Evolutionary conservation across 1,140 invertebrate genomes (phyloP).

Genomic region (Thaumatotibia leucotreta): DNA sequence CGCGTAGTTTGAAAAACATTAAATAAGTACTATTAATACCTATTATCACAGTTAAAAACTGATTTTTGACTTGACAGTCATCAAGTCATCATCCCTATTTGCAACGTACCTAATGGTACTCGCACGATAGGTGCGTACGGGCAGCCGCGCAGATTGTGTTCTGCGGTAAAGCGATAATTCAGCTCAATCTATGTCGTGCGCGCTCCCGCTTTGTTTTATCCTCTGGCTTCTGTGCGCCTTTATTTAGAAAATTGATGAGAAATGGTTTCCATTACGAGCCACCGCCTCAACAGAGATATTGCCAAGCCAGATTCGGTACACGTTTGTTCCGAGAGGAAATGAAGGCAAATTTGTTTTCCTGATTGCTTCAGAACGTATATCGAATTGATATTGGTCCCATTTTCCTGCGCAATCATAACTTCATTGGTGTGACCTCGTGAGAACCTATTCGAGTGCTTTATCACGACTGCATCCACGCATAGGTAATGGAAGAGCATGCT

Average conservation of each 20-base stretch:
- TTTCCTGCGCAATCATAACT: constrained; percentile 55
- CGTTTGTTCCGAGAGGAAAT: constrained; percentile 68
- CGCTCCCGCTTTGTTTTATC: constrained; percentile 72
- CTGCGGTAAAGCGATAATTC: constrained; percentile 76
- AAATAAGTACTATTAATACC: no score
- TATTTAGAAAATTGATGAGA: constrained; percentile 77
- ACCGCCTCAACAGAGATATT: constrained; percentile 70
- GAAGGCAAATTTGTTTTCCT: constrained; percentile 74
- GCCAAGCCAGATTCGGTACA: constrained; percentile 42
- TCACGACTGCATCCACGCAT: constrained; percentile 26
- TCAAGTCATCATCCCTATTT: no score
- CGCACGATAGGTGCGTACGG: background rate
- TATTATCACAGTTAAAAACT: no score
- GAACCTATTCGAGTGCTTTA: constrained; percentile 32
- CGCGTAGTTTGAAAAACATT: no score
- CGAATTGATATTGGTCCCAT: constrained; percentile 66
- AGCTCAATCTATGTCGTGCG: constrained; percentile 76
- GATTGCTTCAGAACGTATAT: constrained; percentile 68
- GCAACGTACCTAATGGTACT: no score
- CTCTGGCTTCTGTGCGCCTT: constrained; percentile 73
- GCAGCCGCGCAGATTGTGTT: constrained; percentile 60
- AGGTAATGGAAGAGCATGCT: constrained; percentile 18
- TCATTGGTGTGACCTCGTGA: constrained; percentile 57
- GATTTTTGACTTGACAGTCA: no score
- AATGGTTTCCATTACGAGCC: constrained; percentile 72